Evolutionary conservation across 2,797 vertebrate genomes (phyloP), one percentile per base, ranked within the genome.

Genomic region (Tympanoctomys barrerae): DNA sequence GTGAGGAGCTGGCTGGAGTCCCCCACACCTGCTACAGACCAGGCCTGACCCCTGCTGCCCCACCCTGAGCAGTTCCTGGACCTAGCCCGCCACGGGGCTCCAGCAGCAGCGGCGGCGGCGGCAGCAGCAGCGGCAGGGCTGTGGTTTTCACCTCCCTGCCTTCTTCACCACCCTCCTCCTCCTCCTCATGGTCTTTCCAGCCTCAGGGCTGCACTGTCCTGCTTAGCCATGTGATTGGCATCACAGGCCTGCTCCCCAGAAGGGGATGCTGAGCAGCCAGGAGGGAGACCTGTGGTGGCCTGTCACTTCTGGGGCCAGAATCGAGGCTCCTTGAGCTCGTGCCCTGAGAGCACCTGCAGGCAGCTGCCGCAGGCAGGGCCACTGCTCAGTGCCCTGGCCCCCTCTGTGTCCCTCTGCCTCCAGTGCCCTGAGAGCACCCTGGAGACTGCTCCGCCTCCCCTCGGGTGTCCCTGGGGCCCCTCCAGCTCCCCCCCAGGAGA

Each of bases 401-500:
- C 64, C 33, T 68, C 31, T 70, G 16, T 9, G 18, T 33, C 66
- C 66, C 16, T 68, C 33, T 7, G 66, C 62, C 64, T 66, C 64
- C 64, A 6, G 66, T 28, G 28, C 13, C 66, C 36, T 12, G 36
- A 73, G 36, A 10, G 4, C 11, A 4, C 24, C 70, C 68, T 39
- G 4, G 11, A 39, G 70, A 26, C 70, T 42, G 70, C 36, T 14
- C 31, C 12, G 10, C 57, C 66, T 75, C 31, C 42, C 26, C 33
- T 26, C 42, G 2, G 42, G 68, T 1, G 18, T 12, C n/a, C 22
- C 8, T 11, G 4, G 12, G 19, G 4, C 39, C 36, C 14, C 28
- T 1, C 21, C 0, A 0, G 16, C 64, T 2, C 13, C 22, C 26
- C 28, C 1, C 19, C 3, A 18, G 33, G 54, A 31, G 52, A 8